These are phyloP conservation scores for Gadopsis bispinosus DNA, from an alignment of 2,797 vertebrate genomes.

Conservation along the genomic window DNA sequence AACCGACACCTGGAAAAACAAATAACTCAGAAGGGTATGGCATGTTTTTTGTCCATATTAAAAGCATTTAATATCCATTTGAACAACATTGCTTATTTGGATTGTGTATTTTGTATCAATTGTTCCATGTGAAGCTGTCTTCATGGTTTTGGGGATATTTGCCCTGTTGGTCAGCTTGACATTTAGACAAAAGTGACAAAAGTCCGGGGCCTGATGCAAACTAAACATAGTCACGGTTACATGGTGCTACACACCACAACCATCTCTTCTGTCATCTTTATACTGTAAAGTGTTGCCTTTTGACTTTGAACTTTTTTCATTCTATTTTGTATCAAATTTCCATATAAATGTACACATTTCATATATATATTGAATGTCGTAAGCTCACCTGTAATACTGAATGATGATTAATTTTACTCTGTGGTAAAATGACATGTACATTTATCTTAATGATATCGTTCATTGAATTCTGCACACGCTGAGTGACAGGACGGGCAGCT, in stretches of 20 bases:
- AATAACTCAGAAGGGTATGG: not conserved
- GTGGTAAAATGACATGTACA: constrained; percentile 30
- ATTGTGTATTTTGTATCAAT: not conserved
- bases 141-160: not conserved
- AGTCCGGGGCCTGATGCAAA: constrained; percentile 10
- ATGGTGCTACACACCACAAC: not conserved
- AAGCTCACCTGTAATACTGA: constrained; percentile 24
- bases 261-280: not conserved
- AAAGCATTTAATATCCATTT: not conserved
- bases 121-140: not conserved
- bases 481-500: constrained; percentile 11
- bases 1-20: constrained; percentile 2
- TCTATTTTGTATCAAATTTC: not conserved
- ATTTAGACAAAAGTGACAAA: constrained; percentile 15
- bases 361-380: not conserved
- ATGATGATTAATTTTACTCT: constrained; percentile 40
- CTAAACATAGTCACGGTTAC: not conserved
- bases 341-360: not conserved
- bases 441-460: constrained; percentile 26
- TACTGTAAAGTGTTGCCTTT: not conserved
- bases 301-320: not conserved
- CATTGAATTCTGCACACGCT: too few species aligned
- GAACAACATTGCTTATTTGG: not conserved
- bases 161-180: not conserved
- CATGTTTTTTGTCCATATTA: not conserved